These are phyloP conservation scores for Lithophane semibrunnea DNA, from an alignment of 2,888 invertebrate species.

Conservation along the genomic window DNA sequence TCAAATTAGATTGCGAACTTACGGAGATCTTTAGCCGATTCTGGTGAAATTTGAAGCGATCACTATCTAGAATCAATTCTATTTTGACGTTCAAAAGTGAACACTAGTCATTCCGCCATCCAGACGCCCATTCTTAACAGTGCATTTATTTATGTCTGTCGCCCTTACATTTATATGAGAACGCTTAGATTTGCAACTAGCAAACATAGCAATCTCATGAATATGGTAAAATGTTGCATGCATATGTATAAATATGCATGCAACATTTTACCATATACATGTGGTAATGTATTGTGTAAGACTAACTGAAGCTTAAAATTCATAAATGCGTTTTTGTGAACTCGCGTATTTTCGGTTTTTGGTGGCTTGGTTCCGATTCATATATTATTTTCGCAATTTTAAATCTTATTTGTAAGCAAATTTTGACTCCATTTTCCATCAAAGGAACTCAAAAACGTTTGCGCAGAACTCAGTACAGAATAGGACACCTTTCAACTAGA, in stretches of 20 bases:
- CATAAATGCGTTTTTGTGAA: slow-evolving; percentile 6
- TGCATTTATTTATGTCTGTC: background rate
- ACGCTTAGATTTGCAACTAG: slow-evolving; percentile 26
- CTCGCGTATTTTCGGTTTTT: background rate
- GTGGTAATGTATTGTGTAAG: slow-evolving; percentile 15
- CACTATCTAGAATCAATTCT: background rate
- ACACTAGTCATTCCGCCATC: background rate
- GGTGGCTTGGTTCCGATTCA: background rate
- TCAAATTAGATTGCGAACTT: background rate
- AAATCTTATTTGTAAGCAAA: background rate
- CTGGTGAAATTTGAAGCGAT: background rate
- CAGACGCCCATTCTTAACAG: background rate
- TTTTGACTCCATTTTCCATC: background rate
- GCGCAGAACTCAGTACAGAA: background rate
- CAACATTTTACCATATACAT: no score
- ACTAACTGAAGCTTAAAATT: slow-evolving; percentile 21
- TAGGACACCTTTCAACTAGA: background rate
- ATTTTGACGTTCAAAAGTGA: background rate
- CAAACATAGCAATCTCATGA: slow-evolving; percentile 31
- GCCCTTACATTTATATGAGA: slow-evolving; percentile 45
- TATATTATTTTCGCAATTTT: background rate
- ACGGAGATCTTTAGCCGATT: background rate
- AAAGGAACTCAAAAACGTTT: background rate
- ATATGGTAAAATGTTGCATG: slow-evolving; percentile 53
- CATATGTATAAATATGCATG: no score